phyloP scores from a whole-genome alignment of 1,140 invertebrate species.

The Metopolophium dirhodum region DNA sequence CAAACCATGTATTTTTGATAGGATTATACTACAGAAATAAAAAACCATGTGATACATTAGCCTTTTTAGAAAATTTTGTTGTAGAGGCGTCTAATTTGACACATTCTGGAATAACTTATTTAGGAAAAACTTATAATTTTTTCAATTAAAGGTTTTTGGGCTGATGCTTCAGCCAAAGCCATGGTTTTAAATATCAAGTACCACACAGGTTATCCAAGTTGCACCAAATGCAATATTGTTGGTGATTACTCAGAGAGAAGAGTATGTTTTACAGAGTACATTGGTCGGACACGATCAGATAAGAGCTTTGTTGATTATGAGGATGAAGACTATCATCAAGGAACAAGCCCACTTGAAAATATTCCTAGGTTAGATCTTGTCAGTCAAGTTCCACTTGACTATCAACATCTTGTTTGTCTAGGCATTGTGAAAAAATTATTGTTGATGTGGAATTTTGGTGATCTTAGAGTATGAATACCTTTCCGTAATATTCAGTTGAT shows the following conservation, averaged over 20 bases:
- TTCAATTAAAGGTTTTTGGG: conserved; percentile 59
- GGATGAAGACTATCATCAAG: conserved; percentile 62
- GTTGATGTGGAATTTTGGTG: conserved; percentile 59
- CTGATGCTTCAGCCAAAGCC: conserved; percentile 61
- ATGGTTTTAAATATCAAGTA: conserved; percentile 60
- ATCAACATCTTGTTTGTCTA: conserved; percentile 61
- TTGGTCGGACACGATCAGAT: conserved; percentile 59
- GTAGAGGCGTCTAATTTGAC: conserved; percentile 57
- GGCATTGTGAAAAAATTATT: conserved; percentile 63
- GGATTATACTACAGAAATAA: conserved; percentile 59
- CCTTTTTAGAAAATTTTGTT: conserved; percentile 60
- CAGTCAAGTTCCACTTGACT: conserved; percentile 61
- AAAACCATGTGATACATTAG: conserved; percentile 58
- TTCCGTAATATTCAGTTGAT: conserved; percentile 44
- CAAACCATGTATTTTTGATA: conserved; percentile 51
- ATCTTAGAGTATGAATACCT: conserved; percentile 27
- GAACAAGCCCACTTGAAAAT: conserved; percentile 60
- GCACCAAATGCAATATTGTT: conserved; percentile 60
- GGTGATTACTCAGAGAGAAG: conserved; percentile 60
- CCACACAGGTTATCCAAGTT: conserved; percentile 60
- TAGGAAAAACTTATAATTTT: conserved; percentile 52
- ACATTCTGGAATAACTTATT: conserved; percentile 54
- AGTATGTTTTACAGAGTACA: conserved; percentile 59
- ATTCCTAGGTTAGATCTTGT: conserved; percentile 58
- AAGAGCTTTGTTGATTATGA: conserved; percentile 58